A percentile compares a stretch with the other conserved stretches of the same genome.
Conservation (phyloP, 2,888 invertebrate genomes). For the Drosophila suboccidentalis region DNA sequence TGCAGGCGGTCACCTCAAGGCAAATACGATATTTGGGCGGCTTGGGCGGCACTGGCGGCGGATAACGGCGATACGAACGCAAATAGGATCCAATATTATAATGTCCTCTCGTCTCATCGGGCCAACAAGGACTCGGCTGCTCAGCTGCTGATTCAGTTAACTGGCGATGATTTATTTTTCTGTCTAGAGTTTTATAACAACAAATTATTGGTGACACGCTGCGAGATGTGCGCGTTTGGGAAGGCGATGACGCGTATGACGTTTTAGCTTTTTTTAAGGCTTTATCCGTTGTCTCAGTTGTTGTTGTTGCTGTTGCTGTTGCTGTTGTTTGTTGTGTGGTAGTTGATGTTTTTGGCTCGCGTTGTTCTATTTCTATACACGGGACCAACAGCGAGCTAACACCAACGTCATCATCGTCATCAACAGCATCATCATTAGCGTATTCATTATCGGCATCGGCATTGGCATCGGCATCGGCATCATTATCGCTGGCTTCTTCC, state of each 20-base stretch:
- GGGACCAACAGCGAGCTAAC: constrained; percentile 61
- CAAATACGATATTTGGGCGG: constrained; percentile 54
- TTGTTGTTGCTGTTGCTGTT: constrained; percentile 43
- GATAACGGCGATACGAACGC: constrained; percentile 42
- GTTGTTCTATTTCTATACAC: constrained; percentile 80
- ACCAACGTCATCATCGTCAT: constrained; percentile 68
- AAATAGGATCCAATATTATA: constrained; percentile 40
- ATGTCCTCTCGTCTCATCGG: constrained; percentile 21
- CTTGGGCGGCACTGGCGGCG: constrained; percentile 70
- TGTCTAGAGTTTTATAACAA: constrained; percentile 82
- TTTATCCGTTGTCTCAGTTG: constrained; percentile 47
- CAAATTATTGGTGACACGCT: constrained; percentile 81
- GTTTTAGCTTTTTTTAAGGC: constrained; percentile 57
- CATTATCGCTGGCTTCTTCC: constrained; percentile 68
- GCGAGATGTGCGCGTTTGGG: constrained; percentile 54
- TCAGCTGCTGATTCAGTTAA: constrained; percentile 8
- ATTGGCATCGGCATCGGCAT: constrained; percentile 45
- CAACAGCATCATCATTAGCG: constrained; percentile 50
- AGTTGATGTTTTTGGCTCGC: constrained; percentile 66
- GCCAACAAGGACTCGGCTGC: constrained; percentile 13
- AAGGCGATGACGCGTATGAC: constrained; percentile 64
- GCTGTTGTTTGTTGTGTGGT: constrained; percentile 51
- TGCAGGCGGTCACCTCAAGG: constrained; percentile 50
- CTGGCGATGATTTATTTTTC: constrained; percentile 49
- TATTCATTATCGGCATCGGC: constrained; percentile 50